A percentile compares a stretch with the other conserved stretches of the same genome.
These are phyloP conservation scores for Coelinius sp. DNA, from an alignment of 2,888 invertebrate species.

Conservation along the genomic window DNA sequence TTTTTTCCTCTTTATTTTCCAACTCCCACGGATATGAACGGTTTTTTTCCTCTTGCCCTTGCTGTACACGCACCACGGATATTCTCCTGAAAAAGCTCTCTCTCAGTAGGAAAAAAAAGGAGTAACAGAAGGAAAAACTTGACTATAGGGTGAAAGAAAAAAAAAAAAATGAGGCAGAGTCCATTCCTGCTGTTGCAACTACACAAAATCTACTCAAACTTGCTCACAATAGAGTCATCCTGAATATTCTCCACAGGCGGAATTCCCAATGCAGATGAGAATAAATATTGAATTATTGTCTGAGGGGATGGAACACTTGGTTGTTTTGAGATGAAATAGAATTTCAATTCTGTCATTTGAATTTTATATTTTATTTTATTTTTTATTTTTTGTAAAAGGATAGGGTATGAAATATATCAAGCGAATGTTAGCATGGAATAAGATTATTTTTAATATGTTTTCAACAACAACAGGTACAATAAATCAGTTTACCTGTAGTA, in stretches of 20 bases:
- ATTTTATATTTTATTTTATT: neutral
- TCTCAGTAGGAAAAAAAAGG: neutral
- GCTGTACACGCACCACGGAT: slow-evolving; percentile 4
- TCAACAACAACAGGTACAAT: slow-evolving; percentile 70
- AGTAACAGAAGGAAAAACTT: neutral
- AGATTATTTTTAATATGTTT: slow-evolving; percentile 67
- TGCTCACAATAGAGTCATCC: neutral
- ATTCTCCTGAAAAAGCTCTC: slow-evolving; percentile 15
- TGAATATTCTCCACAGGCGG: slow-evolving; percentile 10
- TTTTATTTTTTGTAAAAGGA: neutral
- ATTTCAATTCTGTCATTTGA: too few relatives aligned
- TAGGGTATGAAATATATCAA: slow-evolving; percentile 44
- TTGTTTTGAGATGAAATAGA: too few relatives aligned
- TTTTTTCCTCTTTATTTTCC: neutral
- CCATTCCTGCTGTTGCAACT: slow-evolving; percentile 5
- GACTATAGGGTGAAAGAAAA: neutral
- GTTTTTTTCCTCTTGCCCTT: slow-evolving; percentile 9
- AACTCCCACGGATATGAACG: slow-evolving; percentile 5
- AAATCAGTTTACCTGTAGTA: slow-evolving; percentile 68
- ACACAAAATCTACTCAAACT: slow-evolving; percentile 8
- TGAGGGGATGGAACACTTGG: neutral
- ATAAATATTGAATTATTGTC: neutral
- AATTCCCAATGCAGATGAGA: neutral
- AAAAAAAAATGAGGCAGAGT: neutral
- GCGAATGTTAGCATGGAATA: slow-evolving; percentile 65